phyloP scores from a whole-genome alignment of 2,797 vertebrate species.

The Neostethus bicornis region DNA sequence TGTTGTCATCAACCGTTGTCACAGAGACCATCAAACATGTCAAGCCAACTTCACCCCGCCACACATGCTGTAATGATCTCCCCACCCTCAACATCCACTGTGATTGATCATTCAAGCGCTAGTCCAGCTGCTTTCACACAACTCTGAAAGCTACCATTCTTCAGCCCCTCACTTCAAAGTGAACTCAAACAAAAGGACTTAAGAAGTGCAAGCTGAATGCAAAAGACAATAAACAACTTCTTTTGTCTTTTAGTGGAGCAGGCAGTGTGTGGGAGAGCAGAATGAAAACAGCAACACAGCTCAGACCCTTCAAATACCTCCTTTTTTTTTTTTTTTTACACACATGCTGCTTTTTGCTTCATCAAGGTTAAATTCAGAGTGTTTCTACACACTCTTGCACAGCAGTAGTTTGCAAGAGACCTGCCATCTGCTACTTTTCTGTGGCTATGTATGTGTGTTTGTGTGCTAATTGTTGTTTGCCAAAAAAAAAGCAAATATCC shows the following conservation, averaged over 20 bases:
- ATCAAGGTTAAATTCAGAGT: constrained; percentile 45
- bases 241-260: constrained; percentile 8
- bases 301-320: constrained; percentile 33
- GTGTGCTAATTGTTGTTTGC: constrained; percentile 11
- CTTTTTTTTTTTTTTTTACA: constrained; percentile 22
- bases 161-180: constrained; percentile 13
- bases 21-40: constrained; percentile 63
- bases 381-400: constrained; percentile 31
- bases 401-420: constrained; percentile 30
- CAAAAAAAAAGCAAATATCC: constrained; percentile 25
- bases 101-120: constrained; percentile 33
- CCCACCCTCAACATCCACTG: constrained; percentile 29
- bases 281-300: constrained; percentile 29
- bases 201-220: constrained; percentile 18
- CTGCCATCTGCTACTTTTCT: constrained; percentile 48
- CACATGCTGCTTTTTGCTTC: constrained; percentile 26
- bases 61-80: constrained; percentile 47
- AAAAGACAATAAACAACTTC: constrained; percentile 2
- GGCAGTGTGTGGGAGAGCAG: constrained; percentile 25
- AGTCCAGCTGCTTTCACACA: constrained; percentile 37
- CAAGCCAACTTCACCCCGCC: constrained; percentile 33
- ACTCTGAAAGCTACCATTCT: constrained; percentile 32
- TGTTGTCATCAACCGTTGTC: constrained; percentile 63
- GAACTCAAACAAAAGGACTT: constrained; percentile 26
- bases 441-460: constrained; percentile 12